Conservation (phyloP, 2,888 invertebrate genomes). For the Andricus quercusramuli region DNA sequence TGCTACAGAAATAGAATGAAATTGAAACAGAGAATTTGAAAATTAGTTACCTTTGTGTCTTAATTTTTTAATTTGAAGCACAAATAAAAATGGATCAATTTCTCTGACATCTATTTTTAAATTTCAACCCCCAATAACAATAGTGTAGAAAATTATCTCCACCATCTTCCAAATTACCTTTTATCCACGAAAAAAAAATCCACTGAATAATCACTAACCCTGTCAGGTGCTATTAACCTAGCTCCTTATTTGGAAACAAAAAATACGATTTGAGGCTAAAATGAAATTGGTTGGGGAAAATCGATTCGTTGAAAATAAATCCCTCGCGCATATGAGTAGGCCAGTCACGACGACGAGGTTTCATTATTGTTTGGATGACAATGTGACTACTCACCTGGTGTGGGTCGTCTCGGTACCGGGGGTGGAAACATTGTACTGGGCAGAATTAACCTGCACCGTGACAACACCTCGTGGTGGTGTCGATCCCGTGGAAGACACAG, state of each 20-base stretch:
- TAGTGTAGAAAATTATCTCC: background rate
- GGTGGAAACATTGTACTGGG: constrained; percentile 71
- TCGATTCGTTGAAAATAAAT: constrained; percentile 32
- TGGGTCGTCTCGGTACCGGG: constrained; percentile 70
- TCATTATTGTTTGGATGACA: constrained; percentile 34
- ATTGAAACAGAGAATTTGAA: too few relatives aligned
- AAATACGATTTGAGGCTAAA: background rate
- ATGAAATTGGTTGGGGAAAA: background rate
- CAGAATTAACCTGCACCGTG: constrained; percentile 65
- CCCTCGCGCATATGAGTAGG: constrained; percentile 25
- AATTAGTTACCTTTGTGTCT: too few relatives aligned
- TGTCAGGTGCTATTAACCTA: background rate
- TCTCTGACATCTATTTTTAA: background rate
- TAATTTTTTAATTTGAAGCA: background rate
- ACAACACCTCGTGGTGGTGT: constrained; percentile 67
- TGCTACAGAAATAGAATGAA: too few relatives aligned
- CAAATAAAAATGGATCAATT: background rate
- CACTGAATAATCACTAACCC: background rate
- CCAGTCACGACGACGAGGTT: background rate
- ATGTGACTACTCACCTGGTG: constrained; percentile 65
- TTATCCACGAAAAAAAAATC: background rate
- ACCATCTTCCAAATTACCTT: background rate
- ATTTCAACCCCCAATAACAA: background rate
- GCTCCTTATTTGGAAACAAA: background rate
- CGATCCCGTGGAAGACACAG: constrained; percentile 64